Evolutionary conservation across 2,888 invertebrate species (phyloP).

Genomic region (Aethes cnicana): DNA sequence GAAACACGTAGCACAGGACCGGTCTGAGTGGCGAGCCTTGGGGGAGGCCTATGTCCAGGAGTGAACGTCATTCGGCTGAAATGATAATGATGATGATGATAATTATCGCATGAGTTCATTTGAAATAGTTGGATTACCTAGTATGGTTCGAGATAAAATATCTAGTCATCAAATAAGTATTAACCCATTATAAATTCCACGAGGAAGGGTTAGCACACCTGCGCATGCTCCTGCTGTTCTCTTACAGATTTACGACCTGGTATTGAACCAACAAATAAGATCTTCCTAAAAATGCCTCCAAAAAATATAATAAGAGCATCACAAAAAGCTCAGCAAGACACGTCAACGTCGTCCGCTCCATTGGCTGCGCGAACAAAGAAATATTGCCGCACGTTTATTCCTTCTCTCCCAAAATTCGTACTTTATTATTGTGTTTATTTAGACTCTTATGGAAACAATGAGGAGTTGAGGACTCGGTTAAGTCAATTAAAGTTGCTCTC

Average conservation of each 20-base stretch:
- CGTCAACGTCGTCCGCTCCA: conserved; percentile 73
- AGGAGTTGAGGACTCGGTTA: conserved; percentile 26
- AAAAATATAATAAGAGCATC: conserved; percentile 76
- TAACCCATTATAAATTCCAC: conserved; percentile 36
- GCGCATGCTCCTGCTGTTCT: conserved; percentile 65
- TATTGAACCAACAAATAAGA: conserved; percentile 78
- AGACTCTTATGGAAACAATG: conserved; percentile 34
- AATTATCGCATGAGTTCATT: too few species aligned
- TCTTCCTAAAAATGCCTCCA: conserved; percentile 73
- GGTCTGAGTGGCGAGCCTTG: too few species aligned
- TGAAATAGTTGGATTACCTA: too few species aligned
- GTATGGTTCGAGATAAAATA: not conserved
- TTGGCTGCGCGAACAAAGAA: conserved; percentile 77
- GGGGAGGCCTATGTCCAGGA: too few species aligned
- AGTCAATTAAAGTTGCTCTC: conserved; percentile 30
- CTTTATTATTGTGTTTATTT: conserved; percentile 44
- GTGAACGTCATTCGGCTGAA: too few species aligned
- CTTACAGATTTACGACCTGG: conserved; percentile 75
- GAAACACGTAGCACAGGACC: too few species aligned
- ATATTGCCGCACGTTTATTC: conserved; percentile 72
- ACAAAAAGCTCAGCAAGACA: conserved; percentile 75
- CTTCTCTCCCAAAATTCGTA: conserved; percentile 47
- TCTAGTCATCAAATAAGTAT: conserved; percentile 10
- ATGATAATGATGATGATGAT: too few species aligned
- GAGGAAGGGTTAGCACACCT: conserved; percentile 75